Conservation (phyloP, 1,140 invertebrate species). For the Lasaia peninsularis region DNA sequence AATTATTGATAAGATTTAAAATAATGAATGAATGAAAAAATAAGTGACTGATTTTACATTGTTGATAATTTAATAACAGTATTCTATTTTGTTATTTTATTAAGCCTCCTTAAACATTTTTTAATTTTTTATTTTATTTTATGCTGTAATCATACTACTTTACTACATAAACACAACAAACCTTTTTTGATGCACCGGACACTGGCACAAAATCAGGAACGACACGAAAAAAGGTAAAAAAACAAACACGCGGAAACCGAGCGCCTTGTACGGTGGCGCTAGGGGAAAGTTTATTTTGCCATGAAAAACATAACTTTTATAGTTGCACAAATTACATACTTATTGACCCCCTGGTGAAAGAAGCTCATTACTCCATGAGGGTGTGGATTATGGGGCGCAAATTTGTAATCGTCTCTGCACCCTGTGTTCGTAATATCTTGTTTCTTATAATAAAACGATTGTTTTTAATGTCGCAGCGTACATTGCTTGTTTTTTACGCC, state of each 20-base stretch:
- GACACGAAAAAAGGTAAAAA: conserved; percentile 28
- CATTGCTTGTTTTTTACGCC: conserved; percentile 8
- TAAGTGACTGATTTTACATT: too few relatives aligned
- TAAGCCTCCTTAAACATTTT: too few relatives aligned
- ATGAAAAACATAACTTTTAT: conserved; percentile 45
- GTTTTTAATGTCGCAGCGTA: background rate
- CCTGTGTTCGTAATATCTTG: conserved; percentile 43
- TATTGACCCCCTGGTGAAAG: conserved; percentile 69
- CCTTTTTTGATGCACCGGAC: conserved; percentile 34
- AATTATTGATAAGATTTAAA: conserved; percentile 20
- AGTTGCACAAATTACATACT: conserved; percentile 51
- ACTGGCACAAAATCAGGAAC: conserved; percentile 1
- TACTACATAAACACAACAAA: conserved; percentile 34
- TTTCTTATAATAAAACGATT: background rate
- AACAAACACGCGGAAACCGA: conserved; percentile 26
- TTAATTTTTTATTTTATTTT: too few relatives aligned
- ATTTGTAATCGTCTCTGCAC: conserved; percentile 59
- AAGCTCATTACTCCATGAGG: conserved; percentile 58
- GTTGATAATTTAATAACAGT: too few relatives aligned
- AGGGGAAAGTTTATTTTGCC: conserved; percentile 16
- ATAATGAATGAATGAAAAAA: too few relatives aligned
- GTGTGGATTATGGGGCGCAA: conserved; percentile 59
- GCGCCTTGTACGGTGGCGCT: conserved; percentile 38
- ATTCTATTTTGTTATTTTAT: too few relatives aligned
- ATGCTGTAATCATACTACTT: background rate